A percentile compares a stretch with the other conserved stretches of the same genome.
These are phyloP conservation scores for Centropus bengalensis DNA, from an alignment of 2,113 vertebrate species.

Conservation along the genomic window DNA sequence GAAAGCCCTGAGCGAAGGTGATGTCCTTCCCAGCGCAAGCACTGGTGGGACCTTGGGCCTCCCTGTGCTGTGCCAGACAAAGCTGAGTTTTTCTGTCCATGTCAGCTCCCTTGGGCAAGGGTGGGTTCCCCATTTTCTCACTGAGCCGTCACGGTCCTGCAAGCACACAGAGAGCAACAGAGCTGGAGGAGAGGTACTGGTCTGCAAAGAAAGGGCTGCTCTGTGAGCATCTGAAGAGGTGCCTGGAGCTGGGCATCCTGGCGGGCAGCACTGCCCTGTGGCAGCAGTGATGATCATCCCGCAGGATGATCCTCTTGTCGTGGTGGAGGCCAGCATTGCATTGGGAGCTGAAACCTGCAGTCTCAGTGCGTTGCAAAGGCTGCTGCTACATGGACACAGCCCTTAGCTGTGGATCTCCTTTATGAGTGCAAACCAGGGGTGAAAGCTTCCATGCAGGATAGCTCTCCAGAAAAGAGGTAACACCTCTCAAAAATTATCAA, in stretches of 20 bases:
- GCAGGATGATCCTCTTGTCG: background rate
- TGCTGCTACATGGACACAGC: fast-evolving
- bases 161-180: fast-evolving
- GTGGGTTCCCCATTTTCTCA: background rate
- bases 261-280: background rate
- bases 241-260: background rate
- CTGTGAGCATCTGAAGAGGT: background rate
- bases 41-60: background rate
- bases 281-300: background rate
- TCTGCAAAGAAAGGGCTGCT: background rate
- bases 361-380: background rate
- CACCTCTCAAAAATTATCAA: background rate
- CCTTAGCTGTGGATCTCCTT: background rate
- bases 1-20: background rate
- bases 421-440: background rate
- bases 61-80: fast-evolving
- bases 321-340: fast-evolving
- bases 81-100: background rate
- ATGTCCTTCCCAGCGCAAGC: background rate
- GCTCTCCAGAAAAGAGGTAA: background rate
- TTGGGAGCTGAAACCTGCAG: background rate
- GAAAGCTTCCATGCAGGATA: background rate
- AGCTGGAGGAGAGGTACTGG: fast-evolving
- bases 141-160: background rate
- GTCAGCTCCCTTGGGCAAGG: fast-evolving